Evolutionary conservation across 2,888 invertebrate genomes (phyloP), one percentile per base, ranked within the genome.

Genomic region (Orchesellides sinensis): DNA sequence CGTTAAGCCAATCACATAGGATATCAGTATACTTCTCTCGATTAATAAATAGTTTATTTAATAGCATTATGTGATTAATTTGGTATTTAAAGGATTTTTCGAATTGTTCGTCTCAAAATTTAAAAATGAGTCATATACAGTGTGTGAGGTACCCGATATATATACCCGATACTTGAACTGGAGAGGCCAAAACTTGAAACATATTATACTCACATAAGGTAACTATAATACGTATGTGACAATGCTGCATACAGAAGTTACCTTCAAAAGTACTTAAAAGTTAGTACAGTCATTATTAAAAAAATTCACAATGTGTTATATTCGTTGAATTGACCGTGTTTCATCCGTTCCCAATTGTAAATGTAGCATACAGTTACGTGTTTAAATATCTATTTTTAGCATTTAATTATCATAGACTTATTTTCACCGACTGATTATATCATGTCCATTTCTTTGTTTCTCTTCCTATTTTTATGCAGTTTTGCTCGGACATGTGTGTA

Each of bases 251-350:
- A 40, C n/a, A n/a, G 10, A n/a, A 40, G 40, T 40, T 54, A 54
- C 25, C 23, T 27, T 59, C 66, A 61, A 59, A 56, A 78, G 78
- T 78, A 78, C 78, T 78, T 68, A 69, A 69, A 40, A n/a, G n/a
- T 69, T 78, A 78, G 78, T 78, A 78, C 78, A 78, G 78, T 78
- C 78, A 78, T 59, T 69, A 61, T 78, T 61, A 69, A 40, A 69
- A 78, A 69, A 59, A 32, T 69, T 69, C 61, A 52, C n/a, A 14
- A 69, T 47, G 40, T 52, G 23, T 69, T 49, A 61, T 27, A 69
- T n/a, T 32, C 29, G 14, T 45, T 66, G 32, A 59, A 8, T 78
- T 78, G 69, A 78, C 78, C 78, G 49, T 78, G 78, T 78, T 59
- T 78, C 61, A 65, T 78, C 78, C 78, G 61, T 61, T 68, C 29